Conservation (phyloP, 2,797 vertebrate genomes). For the Acipenser oxyrinchus region DNA sequence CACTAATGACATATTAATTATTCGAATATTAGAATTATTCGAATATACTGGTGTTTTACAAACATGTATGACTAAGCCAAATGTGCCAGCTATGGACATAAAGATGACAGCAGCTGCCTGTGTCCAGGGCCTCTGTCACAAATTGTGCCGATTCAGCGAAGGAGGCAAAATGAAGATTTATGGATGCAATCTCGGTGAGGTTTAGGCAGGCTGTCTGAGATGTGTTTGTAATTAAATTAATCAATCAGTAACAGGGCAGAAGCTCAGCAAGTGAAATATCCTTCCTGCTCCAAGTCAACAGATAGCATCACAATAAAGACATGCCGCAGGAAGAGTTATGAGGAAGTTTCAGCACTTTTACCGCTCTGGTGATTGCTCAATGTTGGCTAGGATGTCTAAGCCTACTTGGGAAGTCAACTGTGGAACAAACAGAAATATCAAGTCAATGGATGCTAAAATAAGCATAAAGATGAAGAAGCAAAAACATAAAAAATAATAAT, state of each 20-base stretch:
- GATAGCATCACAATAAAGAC: conserved; percentile 37
- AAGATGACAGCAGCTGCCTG: conserved; percentile 12
- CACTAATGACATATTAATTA: too few relatives aligned
- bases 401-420: too few relatives aligned
- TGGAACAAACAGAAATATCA: too few relatives aligned
- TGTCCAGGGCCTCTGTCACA: neutral
- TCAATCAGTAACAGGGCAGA: conserved; percentile 55
- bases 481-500: too few relatives aligned
- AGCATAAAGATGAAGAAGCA: too few relatives aligned
- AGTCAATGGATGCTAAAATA: too few relatives aligned
- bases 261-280: conserved; percentile 28
- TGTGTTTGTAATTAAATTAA: conserved; percentile 70
- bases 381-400: too few relatives aligned
- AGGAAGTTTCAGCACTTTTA: conserved; percentile 11
- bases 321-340: conserved; percentile 1
- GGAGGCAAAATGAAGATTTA: conserved; percentile 59
- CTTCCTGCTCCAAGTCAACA: conserved; percentile 24
- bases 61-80: neutral
- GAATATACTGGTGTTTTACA: too few relatives aligned
- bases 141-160: conserved; percentile 16
- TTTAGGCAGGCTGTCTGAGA: conserved; percentile 37
- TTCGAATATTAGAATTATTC: too few relatives aligned
- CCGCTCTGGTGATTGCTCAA: neutral
- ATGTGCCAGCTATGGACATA: conserved; percentile 13
- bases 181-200: conserved; percentile 47